Conservation (phyloP, 1,140 invertebrate species). For the Leptoteleia sp. region DNA sequence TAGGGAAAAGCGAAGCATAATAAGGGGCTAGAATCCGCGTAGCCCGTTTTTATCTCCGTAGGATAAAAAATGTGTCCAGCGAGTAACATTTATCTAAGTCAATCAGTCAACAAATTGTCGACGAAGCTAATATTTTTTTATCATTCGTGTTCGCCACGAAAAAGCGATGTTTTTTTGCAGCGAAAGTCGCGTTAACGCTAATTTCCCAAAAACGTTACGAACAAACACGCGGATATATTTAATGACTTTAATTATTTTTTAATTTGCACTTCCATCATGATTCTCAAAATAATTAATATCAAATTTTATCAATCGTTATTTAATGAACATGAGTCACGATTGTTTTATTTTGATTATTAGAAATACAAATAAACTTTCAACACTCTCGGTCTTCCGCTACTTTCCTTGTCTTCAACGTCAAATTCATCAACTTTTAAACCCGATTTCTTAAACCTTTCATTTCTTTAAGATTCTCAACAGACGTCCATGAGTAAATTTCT, state of each 20-base stretch:
- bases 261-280: neutral
- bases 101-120: slow-evolving; percentile 24
- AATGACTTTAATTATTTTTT: slow-evolving; percentile 6
- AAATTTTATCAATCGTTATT: too few relatives aligned
- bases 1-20: slow-evolving; percentile 6
- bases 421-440: too few relatives aligned
- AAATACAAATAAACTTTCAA: too few relatives aligned
- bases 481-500: too few relatives aligned
- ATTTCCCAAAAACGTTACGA: slow-evolving; percentile 1
- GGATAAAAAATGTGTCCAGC: slow-evolving; percentile 15
- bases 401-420: too few relatives aligned
- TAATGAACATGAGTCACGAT: too few relatives aligned
- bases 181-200: neutral
- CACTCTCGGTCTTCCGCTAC: too few relatives aligned
- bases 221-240: neutral
- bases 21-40: slow-evolving; percentile 3
- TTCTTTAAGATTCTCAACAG: too few relatives aligned
- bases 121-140: slow-evolving; percentile 1
- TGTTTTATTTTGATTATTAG: too few relatives aligned
- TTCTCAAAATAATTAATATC: slow-evolving; percentile 3
- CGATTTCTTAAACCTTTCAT: too few relatives aligned
- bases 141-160: neutral
- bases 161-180: neutral
- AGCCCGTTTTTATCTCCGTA: slow-evolving; percentile 8
- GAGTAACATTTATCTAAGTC: slow-evolving; percentile 31